These are phyloP conservation scores for Margaritifera margaritifera DNA, from an alignment of 2,888 invertebrate species.

Conservation along the genomic window DNA sequence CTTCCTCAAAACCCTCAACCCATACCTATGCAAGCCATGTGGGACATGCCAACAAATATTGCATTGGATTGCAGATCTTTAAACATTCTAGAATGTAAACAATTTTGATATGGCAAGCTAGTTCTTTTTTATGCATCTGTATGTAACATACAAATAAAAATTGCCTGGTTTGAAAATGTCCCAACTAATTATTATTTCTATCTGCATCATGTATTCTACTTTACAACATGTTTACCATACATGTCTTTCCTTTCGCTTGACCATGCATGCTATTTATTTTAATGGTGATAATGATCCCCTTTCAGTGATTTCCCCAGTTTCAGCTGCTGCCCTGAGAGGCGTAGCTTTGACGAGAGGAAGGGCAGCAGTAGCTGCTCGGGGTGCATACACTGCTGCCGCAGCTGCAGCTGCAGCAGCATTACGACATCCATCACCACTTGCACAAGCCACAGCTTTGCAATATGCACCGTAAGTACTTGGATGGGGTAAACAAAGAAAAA, in stretches of 20 bases:
- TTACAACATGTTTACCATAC: conserved; percentile 23
- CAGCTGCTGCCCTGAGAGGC: conserved; percentile 86
- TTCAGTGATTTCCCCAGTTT: conserved; percentile 45
- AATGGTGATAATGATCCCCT: conserved; percentile 11
- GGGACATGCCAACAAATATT: too few species aligned
- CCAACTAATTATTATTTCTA: conserved; percentile 19
- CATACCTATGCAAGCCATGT: too few species aligned
- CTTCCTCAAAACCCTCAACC: too few species aligned
- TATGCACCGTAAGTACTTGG: conserved; percentile 88
- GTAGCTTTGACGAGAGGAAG: conserved; percentile 88
- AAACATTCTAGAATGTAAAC: too few species aligned
- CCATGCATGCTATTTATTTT: conserved; percentile 18
- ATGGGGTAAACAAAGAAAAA: neutral
- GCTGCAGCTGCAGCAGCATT: conserved; percentile 78
- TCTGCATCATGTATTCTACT: conserved; percentile 27
- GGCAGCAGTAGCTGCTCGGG: conserved; percentile 79
- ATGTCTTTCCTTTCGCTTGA: conserved; percentile 20
- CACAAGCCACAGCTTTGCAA: conserved; percentile 82
- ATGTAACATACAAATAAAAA: too few species aligned
- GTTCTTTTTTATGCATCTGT: too few species aligned
- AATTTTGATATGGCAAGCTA: too few species aligned
- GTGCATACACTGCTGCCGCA: conserved; percentile 78
- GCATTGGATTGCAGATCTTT: too few species aligned
- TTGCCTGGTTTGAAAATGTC: too few species aligned
- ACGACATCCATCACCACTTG: conserved; percentile 80